These are phyloP conservation scores for Pinctada fucata DNA, from an alignment of 2,888 invertebrate genomes.

Conservation along the genomic window DNA sequence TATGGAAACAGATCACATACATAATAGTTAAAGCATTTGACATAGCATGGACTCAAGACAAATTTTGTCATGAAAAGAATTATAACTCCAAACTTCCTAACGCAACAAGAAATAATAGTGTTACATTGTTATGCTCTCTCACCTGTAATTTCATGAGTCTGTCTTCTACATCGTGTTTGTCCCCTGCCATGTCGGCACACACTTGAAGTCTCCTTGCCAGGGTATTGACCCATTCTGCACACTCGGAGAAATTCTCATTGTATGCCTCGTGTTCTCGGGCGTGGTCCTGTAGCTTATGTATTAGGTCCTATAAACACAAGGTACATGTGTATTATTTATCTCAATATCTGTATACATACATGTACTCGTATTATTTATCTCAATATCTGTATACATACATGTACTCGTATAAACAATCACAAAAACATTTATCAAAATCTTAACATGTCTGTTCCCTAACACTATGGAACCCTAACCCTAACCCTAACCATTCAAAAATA, in stretches of 20 bases:
- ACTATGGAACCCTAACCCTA: too few species aligned
- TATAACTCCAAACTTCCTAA: too few species aligned
- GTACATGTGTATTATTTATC: background rate
- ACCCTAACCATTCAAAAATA: too few species aligned
- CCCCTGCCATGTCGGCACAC: conserved; percentile 82
- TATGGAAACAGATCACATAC: too few species aligned
- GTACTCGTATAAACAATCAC: background rate
- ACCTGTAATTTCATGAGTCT: conserved; percentile 71
- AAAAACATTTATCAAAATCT: too few species aligned
- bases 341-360: background rate
- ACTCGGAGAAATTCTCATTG: conserved; percentile 59
- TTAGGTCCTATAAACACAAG: conserved; percentile 59
- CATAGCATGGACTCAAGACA: too few species aligned
- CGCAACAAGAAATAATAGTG: too few species aligned
- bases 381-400: background rate
- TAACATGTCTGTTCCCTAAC: too few species aligned
- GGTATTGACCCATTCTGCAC: conserved; percentile 65
- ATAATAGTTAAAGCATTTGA: too few species aligned
- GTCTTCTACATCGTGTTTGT: conserved; percentile 85
- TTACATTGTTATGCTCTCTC: background rate
- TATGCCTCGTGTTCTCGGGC: conserved; percentile 64
- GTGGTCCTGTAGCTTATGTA: conserved; percentile 62
- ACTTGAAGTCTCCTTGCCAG: conserved; percentile 62
- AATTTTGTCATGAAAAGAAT: too few species aligned
- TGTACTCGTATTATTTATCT: background rate